Evolutionary conservation across 2,888 invertebrate species (phyloP).

Genomic region (Harpalus rufipes): DNA sequence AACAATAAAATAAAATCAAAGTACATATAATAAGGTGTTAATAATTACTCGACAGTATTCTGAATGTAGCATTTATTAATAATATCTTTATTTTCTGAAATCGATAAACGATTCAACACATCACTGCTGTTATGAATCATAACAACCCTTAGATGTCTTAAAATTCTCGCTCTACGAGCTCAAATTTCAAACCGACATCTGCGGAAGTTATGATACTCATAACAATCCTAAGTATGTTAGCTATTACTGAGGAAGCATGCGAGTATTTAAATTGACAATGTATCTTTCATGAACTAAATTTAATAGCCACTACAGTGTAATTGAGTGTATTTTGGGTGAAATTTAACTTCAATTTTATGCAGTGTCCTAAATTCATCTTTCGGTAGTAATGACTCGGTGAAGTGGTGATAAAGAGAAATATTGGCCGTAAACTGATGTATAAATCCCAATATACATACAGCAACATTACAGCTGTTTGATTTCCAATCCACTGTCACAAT

Average conservation of each 20-base stretch:
- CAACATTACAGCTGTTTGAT: constrained; percentile 30
- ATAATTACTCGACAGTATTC: too few relatives aligned
- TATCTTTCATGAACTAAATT: not conserved
- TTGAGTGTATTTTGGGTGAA: constrained; percentile 8
- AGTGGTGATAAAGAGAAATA: constrained; percentile 16
- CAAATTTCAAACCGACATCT: too few relatives aligned
- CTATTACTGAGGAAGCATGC: not conserved
- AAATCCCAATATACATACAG: constrained; percentile 1
- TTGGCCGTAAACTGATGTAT: constrained; percentile 12
- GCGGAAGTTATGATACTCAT: too few relatives aligned
- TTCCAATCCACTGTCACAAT: constrained; percentile 27
- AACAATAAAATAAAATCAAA: too few relatives aligned
- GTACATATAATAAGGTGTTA: too few relatives aligned
- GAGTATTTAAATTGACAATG: not conserved
- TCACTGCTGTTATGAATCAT: too few relatives aligned
- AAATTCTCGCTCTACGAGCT: too few relatives aligned
- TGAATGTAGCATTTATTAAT: too few relatives aligned
- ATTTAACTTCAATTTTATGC: not conserved
- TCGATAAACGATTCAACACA: too few relatives aligned
- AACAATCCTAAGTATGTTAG: too few relatives aligned
- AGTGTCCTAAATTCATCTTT: constrained; percentile 2
- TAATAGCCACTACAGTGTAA: not conserved
- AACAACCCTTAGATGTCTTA: too few relatives aligned
- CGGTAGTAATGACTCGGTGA: constrained; percentile 8
- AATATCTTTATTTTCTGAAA: too few relatives aligned